Base-by-base conservation (phyloP, 2,888 invertebrate species). In the Agrochola lota region DNA sequence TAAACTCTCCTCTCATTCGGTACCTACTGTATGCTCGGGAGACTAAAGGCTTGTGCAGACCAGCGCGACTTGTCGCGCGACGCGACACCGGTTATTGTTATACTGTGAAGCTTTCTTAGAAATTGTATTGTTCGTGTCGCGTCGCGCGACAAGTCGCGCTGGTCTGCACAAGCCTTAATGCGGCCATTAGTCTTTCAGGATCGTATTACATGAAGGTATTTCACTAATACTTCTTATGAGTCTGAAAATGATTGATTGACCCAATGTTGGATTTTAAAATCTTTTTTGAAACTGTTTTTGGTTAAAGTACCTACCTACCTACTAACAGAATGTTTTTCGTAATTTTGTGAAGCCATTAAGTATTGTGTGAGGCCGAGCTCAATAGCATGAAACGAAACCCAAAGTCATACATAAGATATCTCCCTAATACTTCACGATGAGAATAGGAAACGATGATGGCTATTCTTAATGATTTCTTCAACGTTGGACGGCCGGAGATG, bases 361-460 rank as follows among this genome's bases (percentile, higher is more conserved):
- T 62, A 55, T 68, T 43, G 4, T 62, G 20, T 30, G 40, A 70
- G 12, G 26, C 59, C 12, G 49, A 72, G 20, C 26, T 52, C 30
- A 70, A 59, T 46, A 52, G 26, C n/a, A 66, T 52, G 40, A 26
- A 78, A 76, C 35, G 35, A 76, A 75, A 63, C 49, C 30, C 57
- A 72, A 77, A 78, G 67, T 78, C 74, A 77, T 72, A 71, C 66
- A 72, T 43, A 57, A 55, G 26, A 86, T 71, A 80, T 77, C 74
- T 72, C 46, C 74, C 57, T 77, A 60, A 84, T 66, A 73, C 40
- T 35, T n/a, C n/a, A 12, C 15, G 68, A 86, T 76, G 79, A 77
- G 81, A 88, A 85, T 66, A 60, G 85, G 83, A 83, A 78, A 86
- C 68, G 62, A 40, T 77, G 66, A 75, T 83, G 62, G 72, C 43